These are phyloP conservation scores for Chauna torquata DNA, from an alignment of 2,113 vertebrate genomes.

Conservation along the genomic window DNA sequence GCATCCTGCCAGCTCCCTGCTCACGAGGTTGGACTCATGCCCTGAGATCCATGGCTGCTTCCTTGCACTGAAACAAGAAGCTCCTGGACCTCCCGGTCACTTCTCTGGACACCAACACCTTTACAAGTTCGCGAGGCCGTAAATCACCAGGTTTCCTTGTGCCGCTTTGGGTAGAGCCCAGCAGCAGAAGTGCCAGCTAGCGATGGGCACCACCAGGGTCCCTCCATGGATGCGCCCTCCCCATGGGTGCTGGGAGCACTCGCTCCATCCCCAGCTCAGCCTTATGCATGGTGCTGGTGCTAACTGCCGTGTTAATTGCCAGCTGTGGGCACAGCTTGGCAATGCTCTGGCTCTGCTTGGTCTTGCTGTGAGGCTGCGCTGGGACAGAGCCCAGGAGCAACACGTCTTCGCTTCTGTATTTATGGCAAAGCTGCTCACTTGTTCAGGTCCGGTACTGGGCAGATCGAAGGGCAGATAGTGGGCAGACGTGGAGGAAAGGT, in stretches of 20 bases:
- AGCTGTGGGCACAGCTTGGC: background rate
- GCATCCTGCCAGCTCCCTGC: background rate
- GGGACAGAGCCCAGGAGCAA: too few relatives aligned
- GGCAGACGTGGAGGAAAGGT: background rate
- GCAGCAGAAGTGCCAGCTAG: background rate
- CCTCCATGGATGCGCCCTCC: background rate
- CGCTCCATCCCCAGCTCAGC: background rate
- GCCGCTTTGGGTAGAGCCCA: background rate
- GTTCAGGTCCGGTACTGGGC: background rate
- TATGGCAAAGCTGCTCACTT: background rate
- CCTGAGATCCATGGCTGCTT: rapidly evolving
- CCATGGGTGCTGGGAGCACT: background rate
- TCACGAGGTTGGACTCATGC: background rate
- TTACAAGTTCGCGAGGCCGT: rapidly evolving
- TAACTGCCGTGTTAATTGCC: background rate
- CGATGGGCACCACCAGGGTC: rapidly evolving
- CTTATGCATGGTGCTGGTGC: too few relatives aligned
- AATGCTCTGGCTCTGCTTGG: background rate
- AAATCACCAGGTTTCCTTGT: rapidly evolving
- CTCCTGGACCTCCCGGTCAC: rapidly evolving
- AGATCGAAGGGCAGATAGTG: background rate
- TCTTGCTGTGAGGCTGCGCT: background rate
- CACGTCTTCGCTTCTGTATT: rapidly evolving
- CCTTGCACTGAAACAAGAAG: background rate
- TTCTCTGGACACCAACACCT: rapidly evolving